phyloP scores from a whole-genome alignment of 30 jellyfish, hydroid and myxozoan genomes.

The Aurelia sp. region DNA sequence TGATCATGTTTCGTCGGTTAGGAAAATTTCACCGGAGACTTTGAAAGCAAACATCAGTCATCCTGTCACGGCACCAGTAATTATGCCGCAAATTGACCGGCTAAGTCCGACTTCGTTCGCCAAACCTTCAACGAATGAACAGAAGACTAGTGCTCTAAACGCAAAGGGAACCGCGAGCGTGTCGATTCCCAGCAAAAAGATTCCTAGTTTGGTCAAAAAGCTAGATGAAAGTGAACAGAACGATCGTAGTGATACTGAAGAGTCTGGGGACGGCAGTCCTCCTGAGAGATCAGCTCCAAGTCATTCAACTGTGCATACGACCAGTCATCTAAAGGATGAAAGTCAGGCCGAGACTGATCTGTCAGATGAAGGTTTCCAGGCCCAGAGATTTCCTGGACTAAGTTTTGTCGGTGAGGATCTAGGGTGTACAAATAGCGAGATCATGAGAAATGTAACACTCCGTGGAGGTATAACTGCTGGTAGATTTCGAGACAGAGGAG shows the following conservation, averaged over 20 bases:
- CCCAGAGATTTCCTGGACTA: conserved; percentile 64
- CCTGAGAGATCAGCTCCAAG: neutral
- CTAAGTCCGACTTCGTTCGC: neutral
- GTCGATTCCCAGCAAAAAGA: neutral
- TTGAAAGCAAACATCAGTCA: neutral
- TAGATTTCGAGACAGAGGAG: conserved; percentile 85
- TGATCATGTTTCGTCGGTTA: neutral
- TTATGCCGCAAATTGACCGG: too few relatives aligned
- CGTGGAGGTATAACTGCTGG: conserved; percentile 93
- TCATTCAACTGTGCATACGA: neutral
- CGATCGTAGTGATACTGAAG: neutral
- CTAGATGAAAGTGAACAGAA: neutral
- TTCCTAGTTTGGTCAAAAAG: conserved; percentile 1
- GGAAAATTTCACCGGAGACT: neutral
- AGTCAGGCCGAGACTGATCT: neutral
- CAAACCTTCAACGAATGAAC: neutral
- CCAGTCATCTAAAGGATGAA: neutral
- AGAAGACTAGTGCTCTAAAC: neutral
- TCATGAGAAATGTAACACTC: conserved; percentile 73
- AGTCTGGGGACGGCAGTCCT: conserved; percentile 22
- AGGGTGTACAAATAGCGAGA: conserved; percentile 90
- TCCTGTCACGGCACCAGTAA: neutral
- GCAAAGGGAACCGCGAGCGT: neutral
- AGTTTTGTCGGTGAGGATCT: conserved; percentile 78
- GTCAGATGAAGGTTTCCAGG: conserved; percentile 16